phyloP scores from a whole-genome alignment of 2,888 invertebrate genomes.

The Alentia gelatinosa region DNA sequence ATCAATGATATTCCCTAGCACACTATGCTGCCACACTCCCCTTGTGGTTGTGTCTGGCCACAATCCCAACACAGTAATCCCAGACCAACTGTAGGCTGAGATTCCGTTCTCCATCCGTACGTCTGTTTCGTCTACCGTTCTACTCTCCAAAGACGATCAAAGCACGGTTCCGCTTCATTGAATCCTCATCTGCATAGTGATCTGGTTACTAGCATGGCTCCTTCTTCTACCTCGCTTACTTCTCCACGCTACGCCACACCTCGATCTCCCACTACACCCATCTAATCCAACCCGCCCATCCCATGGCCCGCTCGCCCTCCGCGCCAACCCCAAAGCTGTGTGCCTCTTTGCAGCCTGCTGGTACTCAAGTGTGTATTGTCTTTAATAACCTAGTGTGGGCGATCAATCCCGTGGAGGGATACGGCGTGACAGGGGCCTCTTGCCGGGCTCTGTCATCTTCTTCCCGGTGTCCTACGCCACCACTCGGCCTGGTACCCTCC shows the following conservation, averaged over 20 bases:
- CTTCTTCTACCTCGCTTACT: neutral
- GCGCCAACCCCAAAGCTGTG: neutral
- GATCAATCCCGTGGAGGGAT: neutral
- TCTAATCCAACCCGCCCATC: neutral
- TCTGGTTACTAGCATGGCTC: neutral
- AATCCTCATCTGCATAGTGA: neutral
- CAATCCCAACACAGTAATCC: no score
- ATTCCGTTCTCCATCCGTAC: neutral
- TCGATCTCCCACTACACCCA: neutral
- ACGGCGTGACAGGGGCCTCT: neutral
- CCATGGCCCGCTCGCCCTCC: neutral
- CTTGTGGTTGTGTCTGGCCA: no score
- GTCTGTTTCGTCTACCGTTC: neutral
- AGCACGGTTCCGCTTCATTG: neutral
- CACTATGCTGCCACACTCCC: no score
- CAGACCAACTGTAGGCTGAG: neutral
- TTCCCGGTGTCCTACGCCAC: neutral
- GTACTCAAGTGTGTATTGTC: neutral
- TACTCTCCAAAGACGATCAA: neutral
- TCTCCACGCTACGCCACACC: no score
- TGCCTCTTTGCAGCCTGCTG: neutral
- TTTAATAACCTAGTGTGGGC: neutral
- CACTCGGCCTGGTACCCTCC: neutral
- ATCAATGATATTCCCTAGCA: no score
- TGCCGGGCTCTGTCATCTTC: neutral